These are phyloP conservation scores for Cephalotes varians DNA, from an alignment of 2,888 invertebrate genomes.

Conservation along the genomic window DNA sequence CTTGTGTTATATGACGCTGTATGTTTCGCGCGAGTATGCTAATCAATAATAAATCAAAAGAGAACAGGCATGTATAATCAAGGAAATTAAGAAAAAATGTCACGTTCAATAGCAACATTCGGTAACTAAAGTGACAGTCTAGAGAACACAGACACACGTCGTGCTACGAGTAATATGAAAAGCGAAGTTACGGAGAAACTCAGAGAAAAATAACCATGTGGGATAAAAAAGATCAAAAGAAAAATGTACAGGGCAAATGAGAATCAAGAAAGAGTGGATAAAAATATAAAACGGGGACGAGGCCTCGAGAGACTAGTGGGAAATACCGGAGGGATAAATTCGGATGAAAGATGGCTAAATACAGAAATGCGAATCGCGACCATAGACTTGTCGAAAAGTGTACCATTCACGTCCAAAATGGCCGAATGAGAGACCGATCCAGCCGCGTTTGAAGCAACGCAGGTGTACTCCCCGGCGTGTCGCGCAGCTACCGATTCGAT, in stretches of 20 bases:
- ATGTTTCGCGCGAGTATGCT: conserved; percentile 28
- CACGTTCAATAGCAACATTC: conserved; percentile 25
- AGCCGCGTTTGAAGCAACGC: conserved; percentile 87
- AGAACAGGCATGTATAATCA: conserved; percentile 4
- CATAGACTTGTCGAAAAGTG: conserved; percentile 62
- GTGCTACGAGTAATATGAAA: conserved; percentile 41
- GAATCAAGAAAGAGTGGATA: no score
- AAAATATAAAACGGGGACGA: not conserved
- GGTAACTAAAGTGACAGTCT: conserved; percentile 34
- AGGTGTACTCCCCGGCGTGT: conserved; percentile 91
- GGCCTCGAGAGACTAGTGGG: not conserved
- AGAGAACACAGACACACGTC: conserved; percentile 52
- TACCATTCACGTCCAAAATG: conserved; percentile 91
- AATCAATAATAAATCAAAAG: conserved; percentile 10
- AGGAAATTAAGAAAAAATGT: conserved; percentile 4
- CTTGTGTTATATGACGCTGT: conserved; percentile 9
- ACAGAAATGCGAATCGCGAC: conserved; percentile 32
- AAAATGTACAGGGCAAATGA: no score
- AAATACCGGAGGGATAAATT: not conserved
- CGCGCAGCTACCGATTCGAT: conserved; percentile 90
- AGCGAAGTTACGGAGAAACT: conserved; percentile 29
- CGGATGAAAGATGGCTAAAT: conserved; percentile 6
- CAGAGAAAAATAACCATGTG: conserved; percentile 19
- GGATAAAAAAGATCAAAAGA: no score
- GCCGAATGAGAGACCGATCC: conserved; percentile 90